Percentiles rank a stretch among this genome's conserved stretches.
These are phyloP conservation scores for Phrynocephalus versicolor DNA, from an alignment of 2,113 vertebrate species.

Conservation along the genomic window DNA sequence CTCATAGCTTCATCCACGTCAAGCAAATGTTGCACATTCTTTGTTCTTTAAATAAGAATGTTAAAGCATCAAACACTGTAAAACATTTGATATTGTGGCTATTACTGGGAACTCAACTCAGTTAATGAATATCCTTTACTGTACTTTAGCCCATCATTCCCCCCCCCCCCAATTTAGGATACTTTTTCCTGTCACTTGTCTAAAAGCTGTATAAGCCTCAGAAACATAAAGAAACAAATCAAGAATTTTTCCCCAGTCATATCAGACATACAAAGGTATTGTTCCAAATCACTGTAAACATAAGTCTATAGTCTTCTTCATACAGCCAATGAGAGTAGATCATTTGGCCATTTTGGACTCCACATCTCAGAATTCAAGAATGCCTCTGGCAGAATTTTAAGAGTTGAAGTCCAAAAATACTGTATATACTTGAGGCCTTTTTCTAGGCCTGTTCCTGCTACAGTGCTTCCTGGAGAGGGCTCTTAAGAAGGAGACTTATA, in stretches of 20 bases:
- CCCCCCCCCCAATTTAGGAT: no score
- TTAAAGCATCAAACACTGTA: not conserved
- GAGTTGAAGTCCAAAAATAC: no score
- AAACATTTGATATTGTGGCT: not conserved
- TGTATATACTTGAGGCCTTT: no score
- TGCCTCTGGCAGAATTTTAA: no score
- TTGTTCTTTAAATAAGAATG: not conserved
- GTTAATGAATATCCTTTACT: not conserved
- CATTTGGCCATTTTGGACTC: no score
- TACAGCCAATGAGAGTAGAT: no score
- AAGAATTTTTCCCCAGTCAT: not conserved
- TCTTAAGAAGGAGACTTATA: no score
- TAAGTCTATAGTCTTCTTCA: not conserved
- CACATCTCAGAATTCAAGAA: no score
- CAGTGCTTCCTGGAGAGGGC: no score
- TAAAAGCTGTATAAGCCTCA: not conserved
- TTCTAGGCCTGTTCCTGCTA: no score
- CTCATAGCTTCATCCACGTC: not conserved
- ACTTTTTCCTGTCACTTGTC: no score
- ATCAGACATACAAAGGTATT: not conserved
- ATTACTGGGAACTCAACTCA: not conserved
- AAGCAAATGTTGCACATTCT: not conserved
- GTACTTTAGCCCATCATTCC: not conserved
- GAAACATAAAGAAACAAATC: not conserved
- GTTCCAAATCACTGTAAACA: not conserved